phyloP scores from a whole-genome alignment of 2,113 vertebrate species.

The Odontophorus gujanensis region DNA sequence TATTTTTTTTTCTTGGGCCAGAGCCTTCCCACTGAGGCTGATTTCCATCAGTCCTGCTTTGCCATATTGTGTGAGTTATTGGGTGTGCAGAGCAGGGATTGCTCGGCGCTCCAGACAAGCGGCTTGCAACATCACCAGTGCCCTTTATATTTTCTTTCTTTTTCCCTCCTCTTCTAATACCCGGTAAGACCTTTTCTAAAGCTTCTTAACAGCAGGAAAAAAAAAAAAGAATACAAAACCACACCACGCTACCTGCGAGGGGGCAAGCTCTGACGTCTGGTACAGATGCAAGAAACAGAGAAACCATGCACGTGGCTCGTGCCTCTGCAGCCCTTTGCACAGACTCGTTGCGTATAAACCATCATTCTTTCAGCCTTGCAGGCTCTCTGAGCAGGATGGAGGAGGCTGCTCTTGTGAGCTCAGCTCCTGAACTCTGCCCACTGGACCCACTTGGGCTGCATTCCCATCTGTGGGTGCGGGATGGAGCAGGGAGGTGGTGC shows the following conservation, averaged over 20 bases:
- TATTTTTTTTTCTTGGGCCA: neutral
- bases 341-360: neutral
- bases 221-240: neutral
- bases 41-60: neutral
- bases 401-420: neutral
- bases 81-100: neutral
- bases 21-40: neutral
- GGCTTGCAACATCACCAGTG: neutral
- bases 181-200: neutral
- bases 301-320: neutral
- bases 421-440: neutral
- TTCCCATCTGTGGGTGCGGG: neutral
- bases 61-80: neutral
- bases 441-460: neutral
- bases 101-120: neutral
- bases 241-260: neutral
- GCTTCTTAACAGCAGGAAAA: neutral
- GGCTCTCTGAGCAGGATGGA: neutral
- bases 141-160: neutral
- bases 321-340: neutral
- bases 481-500: neutral
- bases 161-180: neutral
- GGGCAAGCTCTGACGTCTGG: neutral
- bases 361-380: fast-evolving
- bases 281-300: neutral